These are phyloP conservation scores for Chiridota heheva DNA, from an alignment of 35 echinoderm and acorn worm species.

Conservation along the genomic window DNA sequence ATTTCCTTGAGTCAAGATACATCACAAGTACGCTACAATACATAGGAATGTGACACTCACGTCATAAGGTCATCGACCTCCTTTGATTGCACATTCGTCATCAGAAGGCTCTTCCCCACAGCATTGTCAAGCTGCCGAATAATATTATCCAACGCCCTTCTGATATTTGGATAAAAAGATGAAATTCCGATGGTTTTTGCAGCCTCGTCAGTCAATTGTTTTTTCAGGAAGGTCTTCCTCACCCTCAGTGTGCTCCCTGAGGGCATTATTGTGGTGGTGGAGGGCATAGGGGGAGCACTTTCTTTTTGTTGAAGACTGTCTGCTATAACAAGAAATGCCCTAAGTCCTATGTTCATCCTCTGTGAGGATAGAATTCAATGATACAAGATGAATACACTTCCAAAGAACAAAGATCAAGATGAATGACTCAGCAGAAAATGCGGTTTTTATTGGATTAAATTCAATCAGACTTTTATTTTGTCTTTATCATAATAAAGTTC, in stretches of 20 bases:
- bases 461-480: no score
- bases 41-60: no score
- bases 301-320: slow-evolving; percentile 97
- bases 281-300: slow-evolving; percentile 90
- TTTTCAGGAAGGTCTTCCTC: slow-evolving; percentile 89
- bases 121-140: slow-evolving; percentile 67
- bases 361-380: slow-evolving; percentile 23
- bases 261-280: slow-evolving; percentile 93
- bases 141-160: slow-evolving; percentile 87
- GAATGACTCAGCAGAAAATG: no score
- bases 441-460: no score
- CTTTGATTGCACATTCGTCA: slow-evolving; percentile 97
- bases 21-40: no score
- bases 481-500: no score
- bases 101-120: slow-evolving; percentile 83
- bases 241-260: slow-evolving; percentile 93
- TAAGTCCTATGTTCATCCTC: slow-evolving; percentile 96
- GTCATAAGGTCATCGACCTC: slow-evolving; percentile 99
- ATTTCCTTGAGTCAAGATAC: no score
- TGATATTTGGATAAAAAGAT: slow-evolving; percentile 67
- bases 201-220: slow-evolving; percentile 93
- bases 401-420: no score
- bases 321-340: slow-evolving; percentile 96
- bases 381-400: neutral
- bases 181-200: slow-evolving; percentile 85